Evolutionary conservation across 2,888 invertebrate species (phyloP).

Genomic region (Eurytoma californica): DNA sequence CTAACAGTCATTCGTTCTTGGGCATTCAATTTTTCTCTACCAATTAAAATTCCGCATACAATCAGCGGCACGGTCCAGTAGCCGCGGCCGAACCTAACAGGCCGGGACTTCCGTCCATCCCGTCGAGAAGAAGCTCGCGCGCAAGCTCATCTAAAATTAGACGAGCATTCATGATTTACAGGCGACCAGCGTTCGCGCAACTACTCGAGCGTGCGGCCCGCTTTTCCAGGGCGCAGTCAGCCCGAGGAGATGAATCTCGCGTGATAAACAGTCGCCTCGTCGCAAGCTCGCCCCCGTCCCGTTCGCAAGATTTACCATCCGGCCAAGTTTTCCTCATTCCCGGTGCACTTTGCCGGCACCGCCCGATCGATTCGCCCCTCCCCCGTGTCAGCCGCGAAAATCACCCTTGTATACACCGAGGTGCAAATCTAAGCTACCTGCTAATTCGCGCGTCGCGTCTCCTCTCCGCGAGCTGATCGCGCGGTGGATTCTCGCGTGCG

Average conservation of each 20-base stretch:
- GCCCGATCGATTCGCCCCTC: not conserved
- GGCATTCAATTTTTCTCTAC: too few relatives aligned
- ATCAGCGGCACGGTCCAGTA: too few relatives aligned
- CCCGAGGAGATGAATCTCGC: conserved; percentile 26
- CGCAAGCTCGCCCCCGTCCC: conserved; percentile 7
- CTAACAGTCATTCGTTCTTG: too few relatives aligned
- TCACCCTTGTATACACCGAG: not conserved
- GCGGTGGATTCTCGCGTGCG: too few relatives aligned
- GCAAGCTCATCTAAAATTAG: not conserved
- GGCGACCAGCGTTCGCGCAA: not conserved
- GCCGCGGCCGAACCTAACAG: too few relatives aligned
- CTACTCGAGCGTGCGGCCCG: not conserved
- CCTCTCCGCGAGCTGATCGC: too few relatives aligned
- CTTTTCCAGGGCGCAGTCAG: not conserved
- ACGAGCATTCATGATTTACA: not conserved
- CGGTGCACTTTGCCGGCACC: not conserved
- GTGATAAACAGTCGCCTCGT: conserved; percentile 29
- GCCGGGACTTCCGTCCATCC: too few relatives aligned
- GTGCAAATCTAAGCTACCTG: too few relatives aligned
- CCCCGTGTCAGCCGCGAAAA: not conserved
- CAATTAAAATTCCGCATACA: too few relatives aligned
- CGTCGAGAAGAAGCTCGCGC: not conserved
- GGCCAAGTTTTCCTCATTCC: not conserved
- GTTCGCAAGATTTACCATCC: conserved; percentile 31
- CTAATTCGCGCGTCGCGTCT: too few relatives aligned